Base-by-base conservation (phyloP, 2,113 vertebrate species). In the Stegostoma tigrinum region DNA sequence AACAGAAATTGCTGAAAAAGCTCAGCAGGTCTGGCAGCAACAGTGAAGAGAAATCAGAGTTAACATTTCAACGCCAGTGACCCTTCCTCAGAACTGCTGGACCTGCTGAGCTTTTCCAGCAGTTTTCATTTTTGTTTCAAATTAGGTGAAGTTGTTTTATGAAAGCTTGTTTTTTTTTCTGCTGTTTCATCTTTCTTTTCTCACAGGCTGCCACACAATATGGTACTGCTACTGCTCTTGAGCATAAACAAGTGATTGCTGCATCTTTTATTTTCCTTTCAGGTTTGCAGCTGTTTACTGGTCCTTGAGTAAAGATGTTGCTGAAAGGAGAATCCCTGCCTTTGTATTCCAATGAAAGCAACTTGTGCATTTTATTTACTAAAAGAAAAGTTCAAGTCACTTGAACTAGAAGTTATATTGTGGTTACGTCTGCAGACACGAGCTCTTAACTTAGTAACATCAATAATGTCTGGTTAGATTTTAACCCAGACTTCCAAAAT, bases 401-500 rank as follows among this genome's bases (percentile, higher is more conserved):
- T 14, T 34, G 61, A 67, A 94, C 21, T 42, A n/a, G 64, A 67
- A 23, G 23, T 34, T 30, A 68, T 48, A 72, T 45, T 95, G 19
- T 72, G 67, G 38, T 72, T 95, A 52, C 8, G 94, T 72, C 38
- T 95, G 61, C 19, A 68, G 48, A 52, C 24, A 95, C 90, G 48
- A 27, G 23, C 38, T 52, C 24, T 72, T 72, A 75, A 72, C 45
- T 95, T 72, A 30, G 38, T 52, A 45, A 64, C 30, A 24, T 95
- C 24, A 93, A 30, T 52, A 55, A 68, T 72, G 68, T 95, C 68
- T 95, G 67, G 68, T 72, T 27, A 19, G 67, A 42, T 75, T 95
- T 95, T 95, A 66, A 95, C 34, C 68, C 42, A 70, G 42, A 95
- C 94, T 95, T 95, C 94, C 24, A 42, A 95, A 72, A 1, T 75